Evolutionary conservation across 2,888 invertebrate genomes (phyloP).

Genomic region (Pyrrhosoma nymphula): DNA sequence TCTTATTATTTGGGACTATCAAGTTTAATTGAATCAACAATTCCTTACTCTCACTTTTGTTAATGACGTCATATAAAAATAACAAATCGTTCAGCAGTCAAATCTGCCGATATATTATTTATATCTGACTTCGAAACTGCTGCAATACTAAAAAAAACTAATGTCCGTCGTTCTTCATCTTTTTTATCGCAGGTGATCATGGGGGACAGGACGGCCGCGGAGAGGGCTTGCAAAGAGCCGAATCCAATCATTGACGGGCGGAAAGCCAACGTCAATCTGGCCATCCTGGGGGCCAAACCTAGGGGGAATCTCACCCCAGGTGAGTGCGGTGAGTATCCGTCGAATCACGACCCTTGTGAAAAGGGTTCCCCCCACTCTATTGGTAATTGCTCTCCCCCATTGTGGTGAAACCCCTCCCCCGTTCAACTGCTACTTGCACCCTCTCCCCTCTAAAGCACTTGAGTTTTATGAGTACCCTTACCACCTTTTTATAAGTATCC

Average conservation of each 20-base stretch:
- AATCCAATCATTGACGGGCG: slow-evolving; percentile 99
- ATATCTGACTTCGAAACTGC: no score
- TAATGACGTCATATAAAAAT: no score
- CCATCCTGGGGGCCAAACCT: slow-evolving; percentile 98
- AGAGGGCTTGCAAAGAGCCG: slow-evolving; percentile 97
- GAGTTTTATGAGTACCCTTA: neutral
- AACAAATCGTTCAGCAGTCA: no score
- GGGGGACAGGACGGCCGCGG: slow-evolving; percentile 96
- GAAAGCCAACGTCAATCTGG: slow-evolving; percentile 98
- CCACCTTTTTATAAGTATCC: neutral
- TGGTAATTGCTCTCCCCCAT: neutral
- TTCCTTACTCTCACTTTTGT: no score
- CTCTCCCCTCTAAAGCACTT: neutral
- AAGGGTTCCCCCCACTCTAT: neutral
- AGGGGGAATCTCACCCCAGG: slow-evolving; percentile 91
- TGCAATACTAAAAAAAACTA: neutral
- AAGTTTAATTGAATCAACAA: no score
- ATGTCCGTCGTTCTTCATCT: neutral
- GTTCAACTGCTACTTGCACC: neutral
- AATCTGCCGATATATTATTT: no score
- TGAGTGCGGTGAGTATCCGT: slow-evolving; percentile 77
- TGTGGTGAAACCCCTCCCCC: neutral
- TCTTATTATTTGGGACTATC: no score
- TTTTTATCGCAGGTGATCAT: slow-evolving; percentile 92
- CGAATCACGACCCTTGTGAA: neutral